Percentiles rank a stretch among this genome's conserved stretches.
Conservation (phyloP, 2,113 vertebrate species). For the Aptenodytes patagonicus region DNA sequence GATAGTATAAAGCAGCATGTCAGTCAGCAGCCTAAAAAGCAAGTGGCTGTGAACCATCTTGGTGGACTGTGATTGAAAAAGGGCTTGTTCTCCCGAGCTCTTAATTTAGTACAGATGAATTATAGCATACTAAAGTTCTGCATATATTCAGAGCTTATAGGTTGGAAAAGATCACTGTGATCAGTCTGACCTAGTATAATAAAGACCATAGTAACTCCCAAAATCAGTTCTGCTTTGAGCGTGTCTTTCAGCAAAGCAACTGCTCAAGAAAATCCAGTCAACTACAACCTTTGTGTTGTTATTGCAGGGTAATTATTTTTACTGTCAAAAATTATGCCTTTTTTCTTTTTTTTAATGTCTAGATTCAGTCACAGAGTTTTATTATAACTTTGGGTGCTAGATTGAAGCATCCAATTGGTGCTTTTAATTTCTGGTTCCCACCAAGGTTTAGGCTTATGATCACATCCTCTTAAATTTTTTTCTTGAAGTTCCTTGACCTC, state of each 20-base stretch:
- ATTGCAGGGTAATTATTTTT: not conserved
- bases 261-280: not conserved
- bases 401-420: not conserved
- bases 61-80: not conserved
- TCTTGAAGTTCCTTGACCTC: not conserved
- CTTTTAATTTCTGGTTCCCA: not conserved
- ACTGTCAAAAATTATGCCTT: not conserved
- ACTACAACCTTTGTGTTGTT: not conserved
- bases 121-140: not conserved
- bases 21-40: not conserved
- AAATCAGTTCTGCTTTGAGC: not conserved
- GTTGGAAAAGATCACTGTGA: not conserved
- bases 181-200: not conserved
- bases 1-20: not conserved
- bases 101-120: not conserved
- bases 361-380: not conserved
- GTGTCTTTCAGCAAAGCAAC: not conserved
- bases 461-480: not conserved
- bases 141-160: not conserved
- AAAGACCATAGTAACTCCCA: not conserved
- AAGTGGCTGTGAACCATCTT: not conserved
- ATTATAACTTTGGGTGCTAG: not conserved
- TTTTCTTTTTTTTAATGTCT: not conserved
- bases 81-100: not conserved
- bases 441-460: not conserved